Conservation (phyloP, 2,888 invertebrate species). For the Prenolepis imparis region DNA sequence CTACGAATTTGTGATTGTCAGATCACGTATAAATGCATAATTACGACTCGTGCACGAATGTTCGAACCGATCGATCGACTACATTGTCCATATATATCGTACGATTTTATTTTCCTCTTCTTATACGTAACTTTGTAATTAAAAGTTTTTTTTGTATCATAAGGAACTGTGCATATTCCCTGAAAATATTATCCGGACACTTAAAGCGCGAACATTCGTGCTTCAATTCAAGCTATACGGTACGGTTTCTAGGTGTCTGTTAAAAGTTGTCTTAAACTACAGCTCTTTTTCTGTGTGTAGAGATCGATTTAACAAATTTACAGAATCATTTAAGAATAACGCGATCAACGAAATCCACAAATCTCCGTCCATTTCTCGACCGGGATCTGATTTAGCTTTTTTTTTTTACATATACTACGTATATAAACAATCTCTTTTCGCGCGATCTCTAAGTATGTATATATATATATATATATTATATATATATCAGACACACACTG, state of each 20-base stretch:
- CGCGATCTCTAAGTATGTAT: constrained; percentile 54
- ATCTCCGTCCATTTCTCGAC: constrained; percentile 12
- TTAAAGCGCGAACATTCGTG: constrained; percentile 48
- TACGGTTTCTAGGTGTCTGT: constrained; percentile 82
- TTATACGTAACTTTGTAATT: neutral
- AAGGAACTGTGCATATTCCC: constrained; percentile 36
- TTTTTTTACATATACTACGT: constrained; percentile 41
- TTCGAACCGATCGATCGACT: constrained; percentile 27
- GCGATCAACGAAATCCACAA: constrained; percentile 70
- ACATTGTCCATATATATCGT: constrained; percentile 3
- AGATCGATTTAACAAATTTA: constrained; percentile 78
- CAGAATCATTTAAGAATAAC: constrained; percentile 61
- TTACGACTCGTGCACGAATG: constrained; percentile 46
- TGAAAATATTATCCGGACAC: constrained; percentile 19
- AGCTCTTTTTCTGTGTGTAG: constrained; percentile 80
- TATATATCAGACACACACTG: constrained; percentile 74
- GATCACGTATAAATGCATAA: constrained; percentile 30
- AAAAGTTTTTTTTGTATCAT: constrained; percentile 2
- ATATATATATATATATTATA: constrained; percentile 8
- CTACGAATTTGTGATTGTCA: constrained; percentile 23
- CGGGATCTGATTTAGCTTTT: constrained; percentile 16
- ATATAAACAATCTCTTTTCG: constrained; percentile 53
- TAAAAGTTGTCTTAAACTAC: constrained; percentile 85
- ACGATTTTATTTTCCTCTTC: neutral
- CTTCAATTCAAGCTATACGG: constrained; percentile 61